Base-by-base conservation (phyloP, 2,888 invertebrate genomes). In the Nyleta sp. region DNA sequence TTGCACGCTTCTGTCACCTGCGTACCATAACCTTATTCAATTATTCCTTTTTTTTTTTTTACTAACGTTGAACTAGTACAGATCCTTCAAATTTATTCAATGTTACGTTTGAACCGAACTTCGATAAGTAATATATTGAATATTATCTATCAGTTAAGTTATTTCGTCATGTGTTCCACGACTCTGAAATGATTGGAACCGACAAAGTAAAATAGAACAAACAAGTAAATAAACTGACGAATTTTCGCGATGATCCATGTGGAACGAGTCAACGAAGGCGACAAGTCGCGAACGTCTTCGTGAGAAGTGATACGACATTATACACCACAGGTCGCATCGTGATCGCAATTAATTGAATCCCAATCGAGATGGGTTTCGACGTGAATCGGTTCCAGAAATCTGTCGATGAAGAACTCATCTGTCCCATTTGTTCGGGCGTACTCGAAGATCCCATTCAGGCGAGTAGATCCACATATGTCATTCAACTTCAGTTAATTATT, bases 361-460 rank as follows among this genome's bases (percentile, higher is more conserved):
- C n/a, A n/a, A n/a, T n/a, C n/a, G 38, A 80, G 82, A 99, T 99
- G 98, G 98, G 98, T 88, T 98, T 96, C 93, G 98, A 98, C 92
- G 93, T 97, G 86, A 95, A 94, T 91, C 94, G 98, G 89, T 98
- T 99, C 93, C 95, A 97, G 92, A 97, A 97, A 88, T 96, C 96
- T 91, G 98, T 99, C 84, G 98, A 99, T 91, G 98, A 98, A 92
- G 99, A 99, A 92, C 93, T 99, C 80, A 94, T 98, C 85, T 99
- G 98, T 89, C 96, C 98, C 82, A 98, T 99, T 91, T 99, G 98
- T 92, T 97, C 97, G 80, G 96, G 97, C 82, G 98, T 99, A 81
- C 92, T 99, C 67, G 98, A 98, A 89, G 98, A 98, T 89, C 98
- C 98, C 46, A 92, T 98, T 79, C 98, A 98, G 95, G 97, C 97